Evolutionary conservation across 2,888 invertebrate species (phyloP), one percentile per base, ranked within the genome.

Genomic region (Homarus gammarus): DNA sequence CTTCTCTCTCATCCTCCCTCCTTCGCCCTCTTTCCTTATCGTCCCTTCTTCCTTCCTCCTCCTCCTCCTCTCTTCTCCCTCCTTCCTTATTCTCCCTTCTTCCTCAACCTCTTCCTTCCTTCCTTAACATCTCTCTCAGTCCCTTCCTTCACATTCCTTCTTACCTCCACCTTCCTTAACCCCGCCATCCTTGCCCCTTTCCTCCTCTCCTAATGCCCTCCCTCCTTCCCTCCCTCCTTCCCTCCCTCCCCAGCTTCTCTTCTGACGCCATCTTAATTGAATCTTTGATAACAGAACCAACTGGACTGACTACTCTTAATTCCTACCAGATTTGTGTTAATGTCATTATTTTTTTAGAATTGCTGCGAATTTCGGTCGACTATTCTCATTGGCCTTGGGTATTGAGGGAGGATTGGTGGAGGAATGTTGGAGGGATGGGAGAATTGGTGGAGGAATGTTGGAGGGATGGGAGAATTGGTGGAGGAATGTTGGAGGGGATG

Each of bases 321-420:
- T 75, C 75, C 75, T 75, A 33, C n/a, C 31, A 75, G 75, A 75
- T 75, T 75, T 75, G 75, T 75, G 75, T 75, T 75, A 40, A 75
- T 22, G 44, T n/a, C 70, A 70, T 33, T 70, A 31, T 40, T 75
- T 75, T 40, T 1, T 8, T n/a, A 64, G 27, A 64, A 64, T 64
- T 56, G 56, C 18, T 56, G 18, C 56, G n/a, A 27, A 6, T 22
- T 27, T 64, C 27, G 27, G 44, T 44, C 68, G 8, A 2, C 12
- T 22, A 8, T 75, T n/a, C 40, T n/a, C n/a, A n/a, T n/a, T n/a
- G n/a, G n/a, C n/a, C n/a, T n/a, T n/a, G n/a, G n/a, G n/a, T n/a
- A n/a, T n/a, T n/a, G n/a, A n/a, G n/a, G n/a, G n/a, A n/a, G n/a
- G n/a, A n/a, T n/a, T n/a, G n/a, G n/a, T n/a, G n/a, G n/a, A n/a